A percentile compares a stretch with the other conserved stretches of the same genome.
Conservation (phyloP, 2,797 vertebrate genomes). For the Danio tinwini region DNA sequence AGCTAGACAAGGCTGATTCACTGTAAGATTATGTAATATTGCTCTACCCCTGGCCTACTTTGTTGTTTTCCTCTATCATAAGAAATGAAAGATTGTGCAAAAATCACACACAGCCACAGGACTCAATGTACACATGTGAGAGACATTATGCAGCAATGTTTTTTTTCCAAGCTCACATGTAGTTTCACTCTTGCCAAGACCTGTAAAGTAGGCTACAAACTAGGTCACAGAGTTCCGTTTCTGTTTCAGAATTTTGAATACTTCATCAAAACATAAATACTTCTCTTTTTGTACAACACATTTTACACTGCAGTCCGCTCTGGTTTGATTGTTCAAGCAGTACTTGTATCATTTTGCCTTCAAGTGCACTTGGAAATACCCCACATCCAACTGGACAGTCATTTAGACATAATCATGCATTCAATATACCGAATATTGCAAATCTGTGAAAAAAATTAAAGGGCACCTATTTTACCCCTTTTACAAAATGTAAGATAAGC, state of each 20-base stretch:
- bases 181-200: conserved; percentile 27
- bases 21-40: background rate
- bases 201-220: conserved; percentile 46
- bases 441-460: no score
- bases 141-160: conserved; percentile 14
- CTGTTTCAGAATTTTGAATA: conserved; percentile 19
- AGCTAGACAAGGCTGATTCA: background rate
- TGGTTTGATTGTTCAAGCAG: background rate
- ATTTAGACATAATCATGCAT: background rate
- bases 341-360: background rate
- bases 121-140: background rate
- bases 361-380: conserved; percentile 26
- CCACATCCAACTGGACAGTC: background rate
- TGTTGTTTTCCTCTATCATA: background rate
- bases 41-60: background rate
- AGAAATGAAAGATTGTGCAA: background rate
- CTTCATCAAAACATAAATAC: conserved; percentile 26
- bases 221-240: conserved; percentile 31
- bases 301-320: background rate
- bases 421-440: background rate
- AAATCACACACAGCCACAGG: background rate
- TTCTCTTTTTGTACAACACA: background rate
- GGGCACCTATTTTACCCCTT: no score
- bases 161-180: background rate
- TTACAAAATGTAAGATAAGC: no score